Percentiles rank a stretch among this genome's conserved stretches.
Conservation (phyloP, 2,888 invertebrate species). For the Perizoma flavofasciatum region DNA sequence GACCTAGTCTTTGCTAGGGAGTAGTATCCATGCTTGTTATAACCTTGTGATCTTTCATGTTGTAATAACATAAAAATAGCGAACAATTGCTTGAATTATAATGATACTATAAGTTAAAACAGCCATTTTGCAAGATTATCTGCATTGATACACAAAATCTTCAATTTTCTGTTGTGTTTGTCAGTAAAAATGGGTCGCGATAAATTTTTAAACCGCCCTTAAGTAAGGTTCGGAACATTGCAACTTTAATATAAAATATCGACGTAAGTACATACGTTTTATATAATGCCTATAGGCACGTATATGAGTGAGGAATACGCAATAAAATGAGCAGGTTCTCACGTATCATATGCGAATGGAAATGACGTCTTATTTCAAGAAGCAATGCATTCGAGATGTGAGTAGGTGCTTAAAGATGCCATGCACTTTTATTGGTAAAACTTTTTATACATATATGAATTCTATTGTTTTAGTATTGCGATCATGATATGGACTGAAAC, state of each 20-base stretch:
- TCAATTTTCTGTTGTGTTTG: neutral
- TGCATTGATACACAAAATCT: too few species aligned
- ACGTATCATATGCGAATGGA: constrained; percentile 53
- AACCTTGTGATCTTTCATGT: too few species aligned
- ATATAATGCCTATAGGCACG: constrained; percentile 36
- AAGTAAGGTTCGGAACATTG: constrained; percentile 28
- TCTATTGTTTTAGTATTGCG: too few species aligned
- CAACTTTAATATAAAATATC: constrained; percentile 32
- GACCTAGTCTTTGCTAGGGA: too few species aligned
- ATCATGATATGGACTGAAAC: too few species aligned
- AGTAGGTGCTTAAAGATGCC: constrained; percentile 28
- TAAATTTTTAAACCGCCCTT: constrained; percentile 24
- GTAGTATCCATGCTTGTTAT: too few species aligned
- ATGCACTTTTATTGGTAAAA: neutral
- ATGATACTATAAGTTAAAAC: too few species aligned
- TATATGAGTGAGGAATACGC: constrained; percentile 46
- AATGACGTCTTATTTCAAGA: constrained; percentile 56
- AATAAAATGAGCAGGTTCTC: constrained; percentile 50
- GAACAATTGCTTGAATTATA: too few species aligned
- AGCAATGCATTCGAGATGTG: constrained; percentile 41
- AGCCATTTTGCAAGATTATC: neutral
- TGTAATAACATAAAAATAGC: too few species aligned
- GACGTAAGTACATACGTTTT: constrained; percentile 41
- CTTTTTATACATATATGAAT: neutral
- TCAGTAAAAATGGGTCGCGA: neutral